phyloP scores from a whole-genome alignment of 2,888 invertebrate species.

The Globia sparganii region DNA sequence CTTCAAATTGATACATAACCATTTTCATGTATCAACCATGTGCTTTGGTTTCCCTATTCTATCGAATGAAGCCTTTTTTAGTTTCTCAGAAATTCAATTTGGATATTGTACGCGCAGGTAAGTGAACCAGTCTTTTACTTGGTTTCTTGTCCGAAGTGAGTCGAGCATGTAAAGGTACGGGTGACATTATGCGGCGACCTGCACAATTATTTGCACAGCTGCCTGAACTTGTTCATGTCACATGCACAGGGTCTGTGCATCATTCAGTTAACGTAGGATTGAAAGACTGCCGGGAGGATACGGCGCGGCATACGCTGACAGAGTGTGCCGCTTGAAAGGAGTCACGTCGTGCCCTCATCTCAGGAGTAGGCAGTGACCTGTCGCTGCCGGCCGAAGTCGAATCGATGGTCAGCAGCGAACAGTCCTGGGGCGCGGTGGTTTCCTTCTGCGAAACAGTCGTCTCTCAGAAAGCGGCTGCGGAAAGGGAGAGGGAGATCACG shows the following conservation, averaged over 20 bases:
- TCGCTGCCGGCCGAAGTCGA: no score
- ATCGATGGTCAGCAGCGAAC: no score
- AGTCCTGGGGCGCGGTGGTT: no score
- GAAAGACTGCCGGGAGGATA: no score
- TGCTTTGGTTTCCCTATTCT: no score
- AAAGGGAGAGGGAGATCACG: no score
- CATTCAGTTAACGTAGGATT: neutral
- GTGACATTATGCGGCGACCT: neutral
- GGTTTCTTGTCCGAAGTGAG: neutral
- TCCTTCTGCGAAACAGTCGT: no score
- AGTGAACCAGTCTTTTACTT: neutral
- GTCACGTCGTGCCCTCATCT: no score
- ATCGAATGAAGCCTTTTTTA: neutral
- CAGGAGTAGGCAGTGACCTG: no score
- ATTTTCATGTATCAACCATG: slow-evolving; percentile 9
- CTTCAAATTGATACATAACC: neutral
- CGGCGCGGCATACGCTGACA: no score
- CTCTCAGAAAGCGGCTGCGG: no score
- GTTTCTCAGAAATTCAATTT: neutral
- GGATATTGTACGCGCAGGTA: slow-evolving; percentile 11
- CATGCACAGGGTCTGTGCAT: neutral
- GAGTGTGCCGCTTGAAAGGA: no score
- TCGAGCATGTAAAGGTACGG: neutral
- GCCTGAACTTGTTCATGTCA: neutral
- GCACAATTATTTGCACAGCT: neutral